Percentiles rank a stretch among this genome's conserved stretches.
Conservation (phyloP, 2,113 vertebrate species). For the Callipepla squamata region DNA sequence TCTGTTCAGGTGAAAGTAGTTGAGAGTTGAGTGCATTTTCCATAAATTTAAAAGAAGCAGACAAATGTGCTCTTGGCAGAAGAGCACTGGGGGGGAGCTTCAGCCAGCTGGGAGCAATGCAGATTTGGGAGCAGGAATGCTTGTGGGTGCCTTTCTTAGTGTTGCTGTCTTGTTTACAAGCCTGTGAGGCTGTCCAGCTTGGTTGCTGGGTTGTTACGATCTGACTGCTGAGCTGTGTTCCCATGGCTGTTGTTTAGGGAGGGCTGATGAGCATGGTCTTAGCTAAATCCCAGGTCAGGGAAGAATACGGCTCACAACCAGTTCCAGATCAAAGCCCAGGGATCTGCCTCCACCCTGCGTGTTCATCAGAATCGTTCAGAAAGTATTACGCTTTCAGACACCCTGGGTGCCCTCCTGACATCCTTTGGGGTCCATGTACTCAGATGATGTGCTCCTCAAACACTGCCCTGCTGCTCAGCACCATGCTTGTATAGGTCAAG, state of each 20-base stretch:
- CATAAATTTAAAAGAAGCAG: not conserved
- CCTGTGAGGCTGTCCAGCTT: not conserved
- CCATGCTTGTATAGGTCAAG: not conserved
- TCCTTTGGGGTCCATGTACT: not conserved
- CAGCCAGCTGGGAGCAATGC: not conserved
- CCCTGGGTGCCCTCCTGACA: not conserved
- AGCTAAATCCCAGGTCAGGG: not conserved
- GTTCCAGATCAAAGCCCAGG: not conserved
- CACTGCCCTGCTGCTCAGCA: not conserved
- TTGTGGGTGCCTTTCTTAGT: not conserved
- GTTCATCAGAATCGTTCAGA: not conserved
- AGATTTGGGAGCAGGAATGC: not conserved
- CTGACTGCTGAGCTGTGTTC: not conserved
- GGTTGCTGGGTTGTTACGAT: not conserved
- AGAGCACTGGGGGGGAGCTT: not conserved
- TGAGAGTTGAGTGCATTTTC: accelerated
- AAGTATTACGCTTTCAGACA: not conserved
- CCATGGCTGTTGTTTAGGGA: not conserved
- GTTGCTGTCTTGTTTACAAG: not conserved
- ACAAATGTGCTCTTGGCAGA: not conserved
- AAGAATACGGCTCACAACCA: not conserved
- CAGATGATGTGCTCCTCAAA: not conserved
- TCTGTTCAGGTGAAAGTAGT: not conserved
- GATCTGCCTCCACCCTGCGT: not conserved
- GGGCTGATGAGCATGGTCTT: not conserved